Base-by-base conservation (phyloP, 2,113 vertebrate genomes). In the Chloroceryle aenea region DNA sequence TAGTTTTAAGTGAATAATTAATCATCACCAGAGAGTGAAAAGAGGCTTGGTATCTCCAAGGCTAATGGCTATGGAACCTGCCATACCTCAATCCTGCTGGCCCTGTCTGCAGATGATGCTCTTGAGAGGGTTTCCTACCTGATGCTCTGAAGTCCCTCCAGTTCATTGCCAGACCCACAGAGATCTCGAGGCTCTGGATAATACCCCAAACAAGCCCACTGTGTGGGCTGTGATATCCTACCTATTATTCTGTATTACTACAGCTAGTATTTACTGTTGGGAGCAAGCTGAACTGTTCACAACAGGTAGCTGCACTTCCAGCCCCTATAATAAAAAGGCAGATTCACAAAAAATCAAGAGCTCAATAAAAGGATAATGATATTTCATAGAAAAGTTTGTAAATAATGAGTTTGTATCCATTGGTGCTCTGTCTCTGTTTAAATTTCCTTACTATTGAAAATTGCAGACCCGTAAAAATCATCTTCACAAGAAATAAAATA, bases 1-100 rank as follows among this genome's bases (percentile, higher is more conserved):
- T 80, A 7, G n/a, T 59, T 89, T 86, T 58, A 69, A 86, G n/a
- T 50, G 83, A 78, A 58, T 84, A 80, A 95, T 81, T 95, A 71
- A 93, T 81, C 76, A 56, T 66, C 77, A 42, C 10, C 47, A 59
- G 64, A 77, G 68, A 63, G 32, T 27, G 55, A 88, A 77, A 81
- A 26, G 22, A 59, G 21, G 16, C 10, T 71, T 67, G 10, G 45
- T 2, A 8, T 73, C 45, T 40, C 50, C 16, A 53, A 61, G 19
- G 32, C 36, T 85, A 18, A 26, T 55, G 22, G 17, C n/a, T 75
- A 14, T 38, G 42, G 52, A 20, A 47, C 20, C 15, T 36, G 4
- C 22, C 17, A 2, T 63, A 23, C 18, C 18, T 64, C 27, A 19
- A 7, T 36, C 40, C 53, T 34, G 42, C 36, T 50, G 48, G 48